Evolutionary conservation across 2,797 vertebrate species (phyloP).

Genomic region (Smutsia gigantea): DNA sequence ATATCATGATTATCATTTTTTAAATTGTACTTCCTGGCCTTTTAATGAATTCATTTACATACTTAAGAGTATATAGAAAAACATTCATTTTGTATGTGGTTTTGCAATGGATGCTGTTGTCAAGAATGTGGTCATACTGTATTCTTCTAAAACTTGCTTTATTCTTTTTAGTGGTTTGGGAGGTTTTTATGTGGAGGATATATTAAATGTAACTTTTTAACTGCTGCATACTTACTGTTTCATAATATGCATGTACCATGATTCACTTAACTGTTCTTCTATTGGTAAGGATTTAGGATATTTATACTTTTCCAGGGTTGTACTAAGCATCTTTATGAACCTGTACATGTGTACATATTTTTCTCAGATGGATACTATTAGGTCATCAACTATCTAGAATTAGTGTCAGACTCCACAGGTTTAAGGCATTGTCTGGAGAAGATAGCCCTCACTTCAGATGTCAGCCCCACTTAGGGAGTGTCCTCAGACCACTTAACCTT

Average conservation of each 20-base stretch:
- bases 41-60: not conserved
- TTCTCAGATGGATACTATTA: not conserved
- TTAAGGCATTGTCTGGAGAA: not conserved
- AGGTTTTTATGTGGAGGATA: not conserved
- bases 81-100: not conserved
- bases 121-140: not conserved
- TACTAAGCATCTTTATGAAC: not conserved
- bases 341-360: not conserved
- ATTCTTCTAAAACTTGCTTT: not conserved
- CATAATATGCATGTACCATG: not conserved
- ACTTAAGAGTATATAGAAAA: not conserved
- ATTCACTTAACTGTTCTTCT: not conserved
- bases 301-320: not conserved
- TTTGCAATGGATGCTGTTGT: not conserved
- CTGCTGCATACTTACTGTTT: not conserved
- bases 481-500: not conserved
- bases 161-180: not conserved
- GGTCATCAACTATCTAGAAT: not conserved
- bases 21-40: not conserved
- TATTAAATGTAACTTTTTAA: not conserved
- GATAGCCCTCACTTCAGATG: not conserved
- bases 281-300: not conserved
- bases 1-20: not conserved
- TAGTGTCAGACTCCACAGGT: not conserved
- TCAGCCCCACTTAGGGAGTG: not conserved